Evolutionary conservation across 2,113 vertebrate genomes (phyloP), one percentile per base, ranked within the genome.

Genomic region (Echinops telfairi): DNA sequence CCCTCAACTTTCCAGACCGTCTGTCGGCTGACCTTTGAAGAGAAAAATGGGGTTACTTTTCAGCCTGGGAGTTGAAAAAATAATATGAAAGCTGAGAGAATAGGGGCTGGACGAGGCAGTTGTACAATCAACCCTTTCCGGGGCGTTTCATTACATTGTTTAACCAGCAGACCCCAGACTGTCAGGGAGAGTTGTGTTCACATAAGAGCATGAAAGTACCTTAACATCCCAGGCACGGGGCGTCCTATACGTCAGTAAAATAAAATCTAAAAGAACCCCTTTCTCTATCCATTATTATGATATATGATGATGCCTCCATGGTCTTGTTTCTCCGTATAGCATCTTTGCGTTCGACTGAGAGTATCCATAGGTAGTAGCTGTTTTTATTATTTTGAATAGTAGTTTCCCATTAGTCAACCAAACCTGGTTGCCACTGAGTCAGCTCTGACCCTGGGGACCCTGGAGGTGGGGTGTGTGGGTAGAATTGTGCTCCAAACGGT

Each of bases 1-100:
- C n/a, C 78, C 68, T 94, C 20, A 80, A 83, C 43, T 90, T 91
- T 91, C 70, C 75, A 79, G 73, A 89, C 83, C 58, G 78, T 93
- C 88, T 86, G 86, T 33, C 58, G 40, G 31, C 66, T 96, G 92
- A 96, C 66, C 84, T 94, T 93, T 94, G 70, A 95, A 86, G 75
- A 92, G 70, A 91, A 58, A 96, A 14, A 77, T 40, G 78, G 58
- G 88, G 68, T 91, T 92, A 84, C 92, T 92, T 89, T 92, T 90
- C 79, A 85, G 58, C 68, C 70, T 79, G 62, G 60, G 89, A 53
- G 53, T 68, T 85, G 43, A 53, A 82, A 84, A 94, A 84, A 75
- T 58, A 20, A 36, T 4, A 78, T n/a, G 15, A 62, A 38, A 73
- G 78, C 57, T 73, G 64, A 62, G 33, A 36, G 22, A 92, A 78